phyloP scores from a whole-genome alignment of 2,888 invertebrate genomes.

The Exephanes ischioxanthus region DNA sequence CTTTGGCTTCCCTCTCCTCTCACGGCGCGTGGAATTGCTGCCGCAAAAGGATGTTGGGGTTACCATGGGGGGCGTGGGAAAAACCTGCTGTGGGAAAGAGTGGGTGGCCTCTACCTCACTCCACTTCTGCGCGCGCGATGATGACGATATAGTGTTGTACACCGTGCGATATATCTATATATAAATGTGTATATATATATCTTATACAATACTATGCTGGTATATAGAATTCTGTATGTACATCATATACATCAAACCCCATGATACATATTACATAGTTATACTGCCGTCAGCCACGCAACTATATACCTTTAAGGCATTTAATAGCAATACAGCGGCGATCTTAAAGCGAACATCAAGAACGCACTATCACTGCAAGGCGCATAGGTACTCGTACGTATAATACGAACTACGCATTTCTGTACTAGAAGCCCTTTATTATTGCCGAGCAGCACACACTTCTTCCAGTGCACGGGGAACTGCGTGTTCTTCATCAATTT shows the following conservation, averaged over 20 bases:
- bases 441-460: constrained; percentile 13
- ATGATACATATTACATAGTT: constrained; percentile 57
- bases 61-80: constrained; percentile 93
- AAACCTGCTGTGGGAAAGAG: constrained; percentile 93
- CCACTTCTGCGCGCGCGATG: constrained; percentile 77
- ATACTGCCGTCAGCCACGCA: constrained; percentile 52
- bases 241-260: constrained; percentile 17
- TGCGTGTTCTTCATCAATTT: constrained; percentile 49
- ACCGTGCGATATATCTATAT: constrained; percentile 2
- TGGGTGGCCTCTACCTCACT: constrained; percentile 90
- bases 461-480: not conserved
- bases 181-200: constrained; percentile 50
- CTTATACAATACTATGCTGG: constrained; percentile 23
- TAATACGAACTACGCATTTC: constrained; percentile 4
- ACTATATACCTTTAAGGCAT: constrained; percentile 42
- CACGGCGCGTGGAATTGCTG: constrained; percentile 81
- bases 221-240: constrained; percentile 26
- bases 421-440: constrained; percentile 29
- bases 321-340: constrained; percentile 3
- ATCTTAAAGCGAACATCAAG: constrained; percentile 30
- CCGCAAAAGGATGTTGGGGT: constrained; percentile 90
- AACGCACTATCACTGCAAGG: constrained; percentile 9
- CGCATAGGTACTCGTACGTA: not conserved
- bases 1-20: constrained; percentile 66
- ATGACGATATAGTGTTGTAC: constrained; percentile 74